Evolutionary conservation across 2,797 vertebrate species (phyloP), one percentile per base, ranked within the genome.

Genomic region (Gallinago stenura): DNA sequence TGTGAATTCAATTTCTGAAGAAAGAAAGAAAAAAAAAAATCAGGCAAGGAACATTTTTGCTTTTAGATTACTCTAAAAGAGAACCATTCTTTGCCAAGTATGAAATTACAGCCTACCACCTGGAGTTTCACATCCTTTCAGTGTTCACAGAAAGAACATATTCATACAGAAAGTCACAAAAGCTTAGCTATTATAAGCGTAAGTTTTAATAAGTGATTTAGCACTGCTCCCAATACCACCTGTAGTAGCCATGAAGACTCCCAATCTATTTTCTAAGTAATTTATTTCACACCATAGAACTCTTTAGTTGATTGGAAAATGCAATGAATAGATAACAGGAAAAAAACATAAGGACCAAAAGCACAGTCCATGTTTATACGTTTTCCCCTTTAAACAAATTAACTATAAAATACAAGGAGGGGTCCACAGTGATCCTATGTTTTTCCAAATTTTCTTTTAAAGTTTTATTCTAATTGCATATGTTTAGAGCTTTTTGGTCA

Each of bases 81-180:
- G 89, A 89, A 48, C 53, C 21, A 65, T 81, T 90, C 61, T 91
- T 93, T 3, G 3, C 58, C 90, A 88, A 75, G 28, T 51, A 89
- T 33, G 69, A 95, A 90, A 96, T 86, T 91, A 89, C 41, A 78
- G 69, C 43, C 82, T 89, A 91, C 79, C 82, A 92, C 96, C 82
- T 90, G 61, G 53, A 92, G 92, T 93, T 96, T 94, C 87, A 91
- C 35, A 95, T 93, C 79, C 65, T 89, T 89, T 79, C 30, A 19
- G 39, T 16, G 17, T 54, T 91, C 92, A 86, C 89, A 75, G 68
- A 64, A 89, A 95, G 61, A 73, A 37, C 41, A 43, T 13, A 77
- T 33, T 89, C 57, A 79, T n/a, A 54, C 37, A 92, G 60, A 37
- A 96, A 68, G 41, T 78, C 75, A 92, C 82, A 86, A 69, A 96